A percentile compares a stretch with the other conserved stretches of the same genome.
phyloP scores from a whole-genome alignment of 2,113 vertebrate species.

The Proterorhinus semilunaris region DNA sequence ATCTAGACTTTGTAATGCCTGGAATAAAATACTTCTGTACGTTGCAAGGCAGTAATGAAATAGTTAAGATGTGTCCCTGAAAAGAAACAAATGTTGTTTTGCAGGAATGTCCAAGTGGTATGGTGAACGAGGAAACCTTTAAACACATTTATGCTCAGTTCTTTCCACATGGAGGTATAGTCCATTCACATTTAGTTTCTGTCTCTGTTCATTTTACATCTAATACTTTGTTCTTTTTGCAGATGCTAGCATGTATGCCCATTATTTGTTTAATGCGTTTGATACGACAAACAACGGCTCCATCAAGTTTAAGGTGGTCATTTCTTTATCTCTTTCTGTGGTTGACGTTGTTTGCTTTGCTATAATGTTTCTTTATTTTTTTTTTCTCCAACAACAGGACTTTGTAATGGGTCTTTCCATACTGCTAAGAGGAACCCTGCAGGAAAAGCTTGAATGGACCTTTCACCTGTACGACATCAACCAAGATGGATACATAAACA shows the following conservation, averaged over 20 bases:
- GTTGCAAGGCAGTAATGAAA: too few species aligned
- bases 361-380: background rate
- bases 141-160: conserved; percentile 99
- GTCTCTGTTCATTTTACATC: background rate
- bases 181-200: background rate
- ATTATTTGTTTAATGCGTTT: conserved; percentile 97
- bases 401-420: conserved; percentile 93
- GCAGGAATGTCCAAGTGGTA: conserved; percentile 97
- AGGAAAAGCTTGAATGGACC: conserved; percentile 95
- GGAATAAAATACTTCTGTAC: too few species aligned
- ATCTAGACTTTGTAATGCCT: too few species aligned
- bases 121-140: conserved; percentile 96
- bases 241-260: conserved; percentile 96
- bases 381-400: conserved; percentile 76
- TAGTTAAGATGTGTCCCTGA: background rate
- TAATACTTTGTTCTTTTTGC: conserved; percentile 45
- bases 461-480: conserved; percentile 98
- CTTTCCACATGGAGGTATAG: conserved; percentile 96
- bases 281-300: conserved; percentile 93
- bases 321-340: background rate
- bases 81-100: background rate
- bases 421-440: conserved; percentile 88
- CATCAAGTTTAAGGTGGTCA: conserved; percentile 95
- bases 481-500: conserved; percentile 94
- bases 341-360: background rate